Evolutionary conservation across 2,113 vertebrate genomes (phyloP).

Genomic region (Pampusana beccarii): DNA sequence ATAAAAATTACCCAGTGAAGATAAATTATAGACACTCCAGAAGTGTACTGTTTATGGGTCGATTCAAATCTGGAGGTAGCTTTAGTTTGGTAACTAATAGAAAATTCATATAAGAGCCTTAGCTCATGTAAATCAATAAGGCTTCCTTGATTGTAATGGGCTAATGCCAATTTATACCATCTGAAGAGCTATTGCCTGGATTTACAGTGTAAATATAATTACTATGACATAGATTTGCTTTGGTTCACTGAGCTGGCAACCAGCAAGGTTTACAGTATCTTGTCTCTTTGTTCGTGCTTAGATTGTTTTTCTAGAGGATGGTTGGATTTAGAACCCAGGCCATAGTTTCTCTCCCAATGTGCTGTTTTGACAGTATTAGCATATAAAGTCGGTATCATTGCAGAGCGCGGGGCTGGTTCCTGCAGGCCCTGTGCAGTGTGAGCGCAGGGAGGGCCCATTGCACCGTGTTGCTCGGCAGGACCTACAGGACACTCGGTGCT

Average conservation of each 20-base stretch:
- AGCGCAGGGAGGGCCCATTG: not conserved
- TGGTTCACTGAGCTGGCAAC: slow-evolving; percentile 48
- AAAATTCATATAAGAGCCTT: not conserved
- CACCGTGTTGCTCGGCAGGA: not conserved
- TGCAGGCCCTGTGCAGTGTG: accelerated
- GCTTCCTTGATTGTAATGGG: not conserved
- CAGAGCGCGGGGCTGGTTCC: accelerated
- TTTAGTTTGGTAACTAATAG: not conserved
- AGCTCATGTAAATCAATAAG: slow-evolving; percentile 24
- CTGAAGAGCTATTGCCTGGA: slow-evolving; percentile 34
- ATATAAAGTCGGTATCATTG: not conserved
- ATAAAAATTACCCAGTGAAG: slow-evolving; percentile 27
- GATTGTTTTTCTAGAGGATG: not conserved
- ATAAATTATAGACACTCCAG: slow-evolving; percentile 37
- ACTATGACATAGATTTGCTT: slow-evolving; percentile 23
- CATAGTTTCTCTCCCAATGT: not conserved
- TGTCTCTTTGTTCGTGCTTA: not conserved
- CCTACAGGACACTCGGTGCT: not conserved
- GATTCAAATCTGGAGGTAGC: not conserved
- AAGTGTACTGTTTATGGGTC: slow-evolving; percentile 12
- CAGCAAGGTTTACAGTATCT: not conserved
- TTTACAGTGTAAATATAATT: slow-evolving; percentile 50
- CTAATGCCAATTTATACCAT: slow-evolving; percentile 26
- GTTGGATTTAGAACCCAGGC: not conserved
- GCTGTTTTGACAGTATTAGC: not conserved